phyloP scores from a whole-genome alignment of 2,888 invertebrate species.

The Colostygia pectinataria region DNA sequence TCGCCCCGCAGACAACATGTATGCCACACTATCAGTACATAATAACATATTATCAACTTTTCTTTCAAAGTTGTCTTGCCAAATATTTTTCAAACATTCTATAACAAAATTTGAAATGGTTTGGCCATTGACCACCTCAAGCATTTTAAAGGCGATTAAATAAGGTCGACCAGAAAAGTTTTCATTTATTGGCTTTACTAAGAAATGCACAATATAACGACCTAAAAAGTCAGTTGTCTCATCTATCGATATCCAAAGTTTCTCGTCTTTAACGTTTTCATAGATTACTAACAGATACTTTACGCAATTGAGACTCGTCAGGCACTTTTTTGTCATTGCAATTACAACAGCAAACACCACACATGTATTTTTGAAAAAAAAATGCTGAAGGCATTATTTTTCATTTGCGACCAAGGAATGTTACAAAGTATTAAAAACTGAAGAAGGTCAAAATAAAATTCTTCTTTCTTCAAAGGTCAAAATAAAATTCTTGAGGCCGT shows the following conservation, averaged over 20 bases:
- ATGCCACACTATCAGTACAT: too few relatives aligned
- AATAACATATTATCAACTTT: too few relatives aligned
- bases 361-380: slow-evolving; percentile 17
- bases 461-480: slow-evolving; percentile 13
- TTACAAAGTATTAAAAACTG: slow-evolving; percentile 14
- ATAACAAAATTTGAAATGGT: too few relatives aligned
- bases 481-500: slow-evolving; percentile 13
- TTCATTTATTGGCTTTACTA: slow-evolving; percentile 6
- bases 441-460: slow-evolving; percentile 17
- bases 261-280: too few relatives aligned
- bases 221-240: too few relatives aligned
- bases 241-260: too few relatives aligned
- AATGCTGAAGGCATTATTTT: slow-evolving; percentile 7
- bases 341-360: slow-evolving; percentile 6
- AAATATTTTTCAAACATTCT: too few relatives aligned
- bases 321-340: slow-evolving; percentile 7
- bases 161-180: slow-evolving; percentile 6
- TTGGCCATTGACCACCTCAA: too few relatives aligned
- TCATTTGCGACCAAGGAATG: slow-evolving; percentile 19
- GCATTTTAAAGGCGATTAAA: neutral
- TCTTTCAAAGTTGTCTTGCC: too few relatives aligned
- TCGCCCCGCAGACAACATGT: too few relatives aligned
- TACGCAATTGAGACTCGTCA: neutral
- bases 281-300: neutral
- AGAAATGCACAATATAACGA: slow-evolving; percentile 10